These are phyloP conservation scores for Drosophila quinaria DNA, from an alignment of 2,888 invertebrate species.

Conservation along the genomic window DNA sequence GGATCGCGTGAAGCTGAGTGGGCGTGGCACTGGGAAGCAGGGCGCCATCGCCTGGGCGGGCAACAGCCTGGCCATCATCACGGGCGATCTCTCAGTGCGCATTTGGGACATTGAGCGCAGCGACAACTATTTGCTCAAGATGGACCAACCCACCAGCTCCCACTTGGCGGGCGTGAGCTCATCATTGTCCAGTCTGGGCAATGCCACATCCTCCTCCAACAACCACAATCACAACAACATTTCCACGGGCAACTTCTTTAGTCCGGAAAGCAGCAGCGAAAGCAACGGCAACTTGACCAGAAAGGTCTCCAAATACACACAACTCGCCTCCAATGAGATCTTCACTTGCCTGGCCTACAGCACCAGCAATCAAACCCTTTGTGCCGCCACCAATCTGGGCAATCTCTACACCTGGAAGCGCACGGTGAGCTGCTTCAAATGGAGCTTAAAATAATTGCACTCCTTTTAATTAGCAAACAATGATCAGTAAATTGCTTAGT, in stretches of 20 bases:
- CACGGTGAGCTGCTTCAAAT: slow-evolving; percentile 66
- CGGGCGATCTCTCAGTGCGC: slow-evolving; percentile 93
- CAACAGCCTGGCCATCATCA: slow-evolving; percentile 90
- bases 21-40: slow-evolving; percentile 87
- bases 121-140: slow-evolving; percentile 94
- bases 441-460: too few relatives aligned
- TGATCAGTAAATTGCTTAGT: too few relatives aligned
- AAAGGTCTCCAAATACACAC: slow-evolving; percentile 62
- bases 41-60: slow-evolving; percentile 90
- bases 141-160: slow-evolving; percentile 86
- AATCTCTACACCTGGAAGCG: slow-evolving; percentile 94
- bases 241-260: slow-evolving; percentile 51
- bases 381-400: slow-evolving; percentile 96
- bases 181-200: slow-evolving; percentile 52
- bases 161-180: slow-evolving; percentile 51
- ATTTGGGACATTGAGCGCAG: slow-evolving; percentile 98
- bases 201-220: slow-evolving; percentile 46
- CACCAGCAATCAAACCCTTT: slow-evolving; percentile 91
- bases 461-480: too few relatives aligned
- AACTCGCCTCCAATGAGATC: slow-evolving; percentile 86
- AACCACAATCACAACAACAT: slow-evolving; percentile 39
- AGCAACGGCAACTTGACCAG: slow-evolving; percentile 51
- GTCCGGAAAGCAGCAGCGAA: slow-evolving; percentile 64
- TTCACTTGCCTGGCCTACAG: slow-evolving; percentile 91
- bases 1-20: slow-evolving; percentile 93